A percentile compares a stretch with the other conserved stretches of the same genome.
These are phyloP conservation scores for Virgularia gustaviana DNA, from an alignment of 92 coral and sea anemone species.

Conservation along the genomic window DNA sequence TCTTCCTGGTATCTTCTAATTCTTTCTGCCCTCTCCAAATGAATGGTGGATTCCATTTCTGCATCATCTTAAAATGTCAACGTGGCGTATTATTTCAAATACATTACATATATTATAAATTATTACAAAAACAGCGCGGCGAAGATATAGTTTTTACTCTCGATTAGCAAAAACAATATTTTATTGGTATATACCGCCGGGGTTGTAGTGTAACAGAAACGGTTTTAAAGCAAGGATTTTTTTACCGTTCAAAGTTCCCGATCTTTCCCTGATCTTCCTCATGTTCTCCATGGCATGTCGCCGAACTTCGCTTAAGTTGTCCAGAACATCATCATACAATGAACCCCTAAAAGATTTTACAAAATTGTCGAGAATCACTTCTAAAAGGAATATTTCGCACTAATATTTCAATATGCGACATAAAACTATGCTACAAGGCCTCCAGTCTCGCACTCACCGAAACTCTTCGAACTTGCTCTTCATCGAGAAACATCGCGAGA, in stretches of 20 bases:
- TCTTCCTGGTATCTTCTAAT: slow-evolving; percentile 86
- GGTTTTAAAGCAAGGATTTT: no score
- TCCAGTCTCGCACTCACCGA: slow-evolving; percentile 75
- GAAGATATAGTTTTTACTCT: no score
- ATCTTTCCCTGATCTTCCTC: slow-evolving; percentile 80
- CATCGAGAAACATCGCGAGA: slow-evolving; percentile 90
- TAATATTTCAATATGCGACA: no score
- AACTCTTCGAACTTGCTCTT: slow-evolving; percentile 92
- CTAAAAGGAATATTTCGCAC: no score
- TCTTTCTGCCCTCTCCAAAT: slow-evolving; percentile 75
- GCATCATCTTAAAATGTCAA: slow-evolving; percentile 70
- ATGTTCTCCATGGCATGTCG: slow-evolving; percentile 91
- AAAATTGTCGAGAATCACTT: no score
- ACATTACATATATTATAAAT: no score
- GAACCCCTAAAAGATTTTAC: slow-evolving; percentile 63
- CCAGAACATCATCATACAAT: slow-evolving; percentile 85
- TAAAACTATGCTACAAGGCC: no score
- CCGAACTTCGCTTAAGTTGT: slow-evolving; percentile 80
- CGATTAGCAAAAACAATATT: no score
- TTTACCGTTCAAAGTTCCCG: slow-evolving; percentile 86
- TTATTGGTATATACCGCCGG: no score
- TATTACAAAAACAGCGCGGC: no score
- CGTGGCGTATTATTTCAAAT: no score
- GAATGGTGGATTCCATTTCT: slow-evolving; percentile 65
- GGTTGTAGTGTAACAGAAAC: no score